A percentile compares a stretch with the other conserved stretches of the same genome.
These are phyloP conservation scores for Todus mexicanus DNA, from an alignment of 2,797 vertebrate species.

Conservation along the genomic window DNA sequence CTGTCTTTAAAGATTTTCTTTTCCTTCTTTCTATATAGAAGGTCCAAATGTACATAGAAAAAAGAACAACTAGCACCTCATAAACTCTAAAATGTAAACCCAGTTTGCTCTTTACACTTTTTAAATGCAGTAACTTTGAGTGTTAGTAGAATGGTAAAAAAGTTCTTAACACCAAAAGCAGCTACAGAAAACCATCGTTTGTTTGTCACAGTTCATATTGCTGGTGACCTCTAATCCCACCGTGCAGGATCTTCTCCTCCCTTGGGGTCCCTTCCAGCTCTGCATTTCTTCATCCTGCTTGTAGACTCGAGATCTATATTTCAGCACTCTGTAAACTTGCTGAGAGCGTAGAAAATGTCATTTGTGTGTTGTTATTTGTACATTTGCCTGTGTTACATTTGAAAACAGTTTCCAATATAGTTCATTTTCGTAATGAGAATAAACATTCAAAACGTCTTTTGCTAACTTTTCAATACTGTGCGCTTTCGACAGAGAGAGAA, in stretches of 20 bases:
- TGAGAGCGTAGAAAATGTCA: background rate
- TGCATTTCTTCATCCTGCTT: background rate
- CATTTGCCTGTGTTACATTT: background rate
- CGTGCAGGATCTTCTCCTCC: fast-evolving
- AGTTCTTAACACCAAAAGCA: background rate
- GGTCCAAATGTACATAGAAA: background rate
- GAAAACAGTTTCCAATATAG: background rate
- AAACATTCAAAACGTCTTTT: background rate
- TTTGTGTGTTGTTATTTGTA: background rate
- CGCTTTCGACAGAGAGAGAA: slow-evolving; percentile 87
- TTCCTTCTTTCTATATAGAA: background rate
- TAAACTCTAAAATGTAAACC: background rate
- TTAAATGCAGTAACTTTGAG: background rate
- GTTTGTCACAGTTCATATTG: background rate
- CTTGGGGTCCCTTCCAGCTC: background rate
- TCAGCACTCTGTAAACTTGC: background rate
- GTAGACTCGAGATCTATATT: background rate
- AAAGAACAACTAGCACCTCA: background rate
- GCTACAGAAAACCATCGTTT: fast-evolving
- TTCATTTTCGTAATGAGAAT: background rate
- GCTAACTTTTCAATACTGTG: background rate
- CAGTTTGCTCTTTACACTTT: background rate
- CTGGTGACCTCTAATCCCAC: background rate
- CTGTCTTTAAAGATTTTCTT: background rate
- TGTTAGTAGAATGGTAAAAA: background rate